Evolutionary conservation across 2,797 vertebrate genomes (phyloP).

Genomic region (Ptychadena robeensis): DNA sequence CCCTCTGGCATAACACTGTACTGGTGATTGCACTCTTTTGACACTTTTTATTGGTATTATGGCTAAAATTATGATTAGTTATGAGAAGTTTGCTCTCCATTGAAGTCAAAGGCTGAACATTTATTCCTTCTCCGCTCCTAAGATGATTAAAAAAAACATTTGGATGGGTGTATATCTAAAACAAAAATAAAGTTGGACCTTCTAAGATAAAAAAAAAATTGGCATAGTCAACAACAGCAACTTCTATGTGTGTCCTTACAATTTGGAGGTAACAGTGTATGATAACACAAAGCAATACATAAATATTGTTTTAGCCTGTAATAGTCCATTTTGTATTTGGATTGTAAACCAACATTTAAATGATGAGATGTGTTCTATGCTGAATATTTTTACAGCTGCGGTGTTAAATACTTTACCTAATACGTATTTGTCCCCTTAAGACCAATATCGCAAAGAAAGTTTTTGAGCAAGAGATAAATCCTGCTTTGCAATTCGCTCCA

Average conservation of each 20-base stretch:
- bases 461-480: conserved; percentile 27
- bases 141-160: too few relatives aligned
- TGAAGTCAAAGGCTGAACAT: too few relatives aligned
- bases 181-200: background rate
- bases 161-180: too few relatives aligned
- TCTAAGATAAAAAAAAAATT: background rate
- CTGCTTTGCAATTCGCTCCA: conserved; percentile 6
- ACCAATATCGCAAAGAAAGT: conserved; percentile 36
- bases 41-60: too few relatives aligned
- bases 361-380: conserved; percentile 17
- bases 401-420: conserved; percentile 40
- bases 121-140: too few relatives aligned
- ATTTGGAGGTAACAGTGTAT: background rate
- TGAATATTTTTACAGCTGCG: conserved; percentile 55
- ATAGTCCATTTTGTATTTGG: conserved; percentile 15
- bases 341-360: conserved; percentile 3
- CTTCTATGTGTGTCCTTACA: background rate
- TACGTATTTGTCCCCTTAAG: conserved; percentile 41
- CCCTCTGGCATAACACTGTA: too few relatives aligned
- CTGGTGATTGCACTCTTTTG: too few relatives aligned
- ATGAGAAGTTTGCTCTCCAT: too few relatives aligned
- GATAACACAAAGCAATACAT: background rate
- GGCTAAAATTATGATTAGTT: too few relatives aligned
- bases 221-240: background rate
- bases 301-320: background rate